These are phyloP conservation scores for Geophilus truncorum DNA, from an alignment of 2,888 invertebrate genomes.

Conservation along the genomic window DNA sequence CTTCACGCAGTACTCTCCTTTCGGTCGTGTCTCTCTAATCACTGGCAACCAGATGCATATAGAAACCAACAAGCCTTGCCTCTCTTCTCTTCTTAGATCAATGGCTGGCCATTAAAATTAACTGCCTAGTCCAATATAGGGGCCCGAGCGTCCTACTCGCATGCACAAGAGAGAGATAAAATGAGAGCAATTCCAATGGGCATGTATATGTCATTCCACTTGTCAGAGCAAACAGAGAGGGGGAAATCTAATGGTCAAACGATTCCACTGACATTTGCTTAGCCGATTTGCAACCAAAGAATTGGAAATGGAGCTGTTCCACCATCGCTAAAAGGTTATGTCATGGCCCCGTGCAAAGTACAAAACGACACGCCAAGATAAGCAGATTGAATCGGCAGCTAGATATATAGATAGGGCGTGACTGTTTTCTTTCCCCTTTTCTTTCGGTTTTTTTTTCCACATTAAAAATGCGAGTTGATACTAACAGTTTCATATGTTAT, in stretches of 20 bases:
- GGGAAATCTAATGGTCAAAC: slow-evolving; percentile 9
- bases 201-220: not conserved
- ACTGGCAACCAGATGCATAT: not conserved
- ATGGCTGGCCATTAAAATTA: slow-evolving; percentile 14
- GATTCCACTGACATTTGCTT: slow-evolving; percentile 1
- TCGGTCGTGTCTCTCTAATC: not conserved
- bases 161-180: not conserved
- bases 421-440: not conserved
- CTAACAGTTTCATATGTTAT: not conserved
- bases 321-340: not conserved
- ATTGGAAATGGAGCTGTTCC: not conserved
- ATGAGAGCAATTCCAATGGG: not conserved
- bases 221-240: not conserved
- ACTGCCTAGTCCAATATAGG: not conserved
- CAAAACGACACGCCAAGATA: not conserved
- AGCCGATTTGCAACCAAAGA: not conserved
- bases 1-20: not conserved
- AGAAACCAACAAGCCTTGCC: not conserved
- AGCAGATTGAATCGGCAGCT: not conserved
- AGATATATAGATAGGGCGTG: not conserved
- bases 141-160: not conserved
- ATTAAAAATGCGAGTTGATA: not conserved
- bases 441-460: not conserved
- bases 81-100: slow-evolving; percentile 22
- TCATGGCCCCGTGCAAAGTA: not conserved